Evolutionary conservation across 2,797 vertebrate species (phyloP), one percentile per base, ranked within the genome.

Genomic region (Prunella strophiata): DNA sequence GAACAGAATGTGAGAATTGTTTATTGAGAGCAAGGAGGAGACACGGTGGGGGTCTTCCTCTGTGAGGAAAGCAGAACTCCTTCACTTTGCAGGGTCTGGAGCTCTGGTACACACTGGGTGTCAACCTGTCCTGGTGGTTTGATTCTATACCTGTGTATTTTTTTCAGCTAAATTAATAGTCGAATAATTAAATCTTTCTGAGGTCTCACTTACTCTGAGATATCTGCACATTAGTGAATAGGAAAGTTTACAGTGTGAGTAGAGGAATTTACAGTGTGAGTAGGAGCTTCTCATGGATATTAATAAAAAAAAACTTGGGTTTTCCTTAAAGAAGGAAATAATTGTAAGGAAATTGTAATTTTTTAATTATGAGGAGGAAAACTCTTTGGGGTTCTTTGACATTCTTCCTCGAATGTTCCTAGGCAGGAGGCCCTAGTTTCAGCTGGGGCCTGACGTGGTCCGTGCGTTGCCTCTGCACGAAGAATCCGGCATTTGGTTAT

Each of bases 381-480:
- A 5, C 17, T 81, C 45, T 38, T 17, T 10, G 40, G 16, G 27
- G 81, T 80, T 78, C 16, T 61, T 29, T 47, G 50, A 16, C 10
- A 3, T 79, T 48, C 32, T 74, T 74, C 47, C 50, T 85, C 79
- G 50, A 74, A 21, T 19, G 36, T 43, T 75, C 30, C 76, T 50
- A n/a, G 55, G 13, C 25, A 8, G 0, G 0, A 85, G 13, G n/a
- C n/a, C 54, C 50, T 5, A 2, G 14, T 50, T 78, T 85, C 55
- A 72, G 16, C 47, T 38, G 76, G 13, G 11, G 4, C 32, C 61
- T 74, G 57, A 50, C 0, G 0, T 59, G 48, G 16, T n/a, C 7
- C 2, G 12, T 27, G 29, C 34, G n/a, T 74, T 85, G 36, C 16
- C 50, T 86, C 18, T 7, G 57, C 48, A 14, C 59, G 13, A 36